Evolutionary conservation across 2,888 invertebrate species (phyloP).

Genomic region (Acleris laterana): DNA sequence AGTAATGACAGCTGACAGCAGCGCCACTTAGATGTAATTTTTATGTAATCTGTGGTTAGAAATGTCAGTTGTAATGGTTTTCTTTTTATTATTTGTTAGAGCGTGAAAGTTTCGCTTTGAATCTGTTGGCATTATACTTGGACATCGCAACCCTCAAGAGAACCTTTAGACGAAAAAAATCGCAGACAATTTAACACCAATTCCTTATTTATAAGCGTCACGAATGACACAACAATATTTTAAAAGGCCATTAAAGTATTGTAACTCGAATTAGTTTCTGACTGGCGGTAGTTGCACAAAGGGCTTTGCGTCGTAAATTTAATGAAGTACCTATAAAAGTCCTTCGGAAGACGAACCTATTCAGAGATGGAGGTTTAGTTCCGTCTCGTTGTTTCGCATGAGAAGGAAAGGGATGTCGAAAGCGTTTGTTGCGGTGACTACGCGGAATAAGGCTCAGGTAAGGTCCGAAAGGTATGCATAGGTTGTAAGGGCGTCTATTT

Average conservation of each 20-base stretch:
- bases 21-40: no score
- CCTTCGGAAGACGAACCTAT: constrained; percentile 21
- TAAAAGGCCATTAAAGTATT: constrained; percentile 13
- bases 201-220: not conserved
- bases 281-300: constrained; percentile 53
- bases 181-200: not conserved
- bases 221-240: constrained; percentile 14
- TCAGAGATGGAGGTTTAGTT: not conserved
- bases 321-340: constrained; percentile 62
- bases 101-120: no score
- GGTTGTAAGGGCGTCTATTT: no score
- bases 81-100: no score
- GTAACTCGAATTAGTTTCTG: constrained; percentile 58
- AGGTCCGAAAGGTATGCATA: not conserved
- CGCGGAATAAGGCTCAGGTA: not conserved
- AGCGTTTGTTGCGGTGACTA: not conserved
- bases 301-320: constrained; percentile 58
- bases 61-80: no score
- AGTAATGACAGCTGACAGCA: no score
- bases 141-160: not conserved
- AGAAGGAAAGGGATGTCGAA: not conserved
- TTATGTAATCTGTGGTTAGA: no score
- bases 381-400: not conserved
- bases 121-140: no score
- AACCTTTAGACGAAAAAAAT: not conserved